Evolutionary conservation across 2,888 invertebrate species (phyloP).

Genomic region (Norana najaformis): DNA sequence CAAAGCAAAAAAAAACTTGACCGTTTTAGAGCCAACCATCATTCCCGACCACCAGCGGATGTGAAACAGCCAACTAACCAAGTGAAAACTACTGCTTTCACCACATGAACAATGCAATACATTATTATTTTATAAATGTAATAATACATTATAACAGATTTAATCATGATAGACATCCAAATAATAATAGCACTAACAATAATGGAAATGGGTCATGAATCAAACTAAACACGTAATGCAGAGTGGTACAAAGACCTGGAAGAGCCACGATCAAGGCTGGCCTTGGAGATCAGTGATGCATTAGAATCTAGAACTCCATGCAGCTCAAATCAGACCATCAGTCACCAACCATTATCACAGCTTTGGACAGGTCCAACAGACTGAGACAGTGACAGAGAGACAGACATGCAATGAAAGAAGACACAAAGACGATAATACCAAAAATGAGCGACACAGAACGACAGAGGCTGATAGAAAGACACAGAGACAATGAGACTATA

Average conservation of each 20-base stretch:
- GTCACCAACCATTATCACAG: neutral
- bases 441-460: neutral
- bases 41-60: neutral
- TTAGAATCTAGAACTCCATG: neutral
- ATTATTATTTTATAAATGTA: neutral
- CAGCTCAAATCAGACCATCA: neutral
- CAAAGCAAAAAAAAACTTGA: neutral
- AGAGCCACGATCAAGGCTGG: neutral
- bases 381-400: neutral
- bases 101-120: neutral
- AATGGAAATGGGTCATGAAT: neutral
- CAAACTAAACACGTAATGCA: neutral
- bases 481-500: neutral
- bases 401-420: too few relatives aligned
- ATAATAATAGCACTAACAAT: neutral
- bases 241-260: neutral
- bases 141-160: neutral
- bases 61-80: neutral
- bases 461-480: too few relatives aligned
- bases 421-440: neutral
- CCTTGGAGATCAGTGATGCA: neutral
- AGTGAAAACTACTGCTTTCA: neutral
- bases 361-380: neutral
- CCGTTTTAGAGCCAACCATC: neutral
- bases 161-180: neutral